Evolutionary conservation across 2,888 invertebrate species (phyloP), one percentile per base, ranked within the genome.

Genomic region (Acleris laterana): DNA sequence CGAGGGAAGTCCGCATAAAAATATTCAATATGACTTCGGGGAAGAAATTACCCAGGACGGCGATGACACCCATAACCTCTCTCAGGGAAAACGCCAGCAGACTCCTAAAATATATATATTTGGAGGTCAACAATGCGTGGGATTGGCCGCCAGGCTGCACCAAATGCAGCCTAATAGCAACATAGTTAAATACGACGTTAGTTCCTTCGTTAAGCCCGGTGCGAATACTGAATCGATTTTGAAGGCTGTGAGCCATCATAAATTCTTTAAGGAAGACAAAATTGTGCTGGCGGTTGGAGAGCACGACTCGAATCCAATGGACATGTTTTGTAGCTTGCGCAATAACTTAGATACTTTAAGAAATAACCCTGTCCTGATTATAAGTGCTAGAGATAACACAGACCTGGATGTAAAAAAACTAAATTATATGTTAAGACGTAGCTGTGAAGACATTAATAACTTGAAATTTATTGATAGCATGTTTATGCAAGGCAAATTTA

Each of bases 151-250:
- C 42, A 42, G 42, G 13, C 42, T 42, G 42, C 42, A 42, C 42
- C 7, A 42, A 42, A 42, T 42, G 42, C 42, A 42, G 42, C 42
- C 5, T 7, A 42, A 42, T 16, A 42, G 42, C 42, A 42, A 16
- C 13, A 42, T 42, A 42, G 42, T 42, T 13, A 42, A 42, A 42
- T 42, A 42, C 42, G 42, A 42, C 13, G 13, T 42, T 42, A 42
- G 42, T 42, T 42, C 42, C 42, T 42, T 42, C 42, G 42, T 42
- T 42, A 42, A 42, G 42, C 42, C 42, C 42, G 42, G 42, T 42
- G 42, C 42, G 42, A 42, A 42, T 42, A 42, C 42, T 42, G 42
- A 42, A 42, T 42, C 42, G 42, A 42, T 42, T 42, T 42, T 42
- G 42, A 13, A 42, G 42, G 42, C 42, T 42, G 42, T 42, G 42